Base-by-base conservation (phyloP, 1,140 invertebrate species). In the Zaprionus nigranus region DNA sequence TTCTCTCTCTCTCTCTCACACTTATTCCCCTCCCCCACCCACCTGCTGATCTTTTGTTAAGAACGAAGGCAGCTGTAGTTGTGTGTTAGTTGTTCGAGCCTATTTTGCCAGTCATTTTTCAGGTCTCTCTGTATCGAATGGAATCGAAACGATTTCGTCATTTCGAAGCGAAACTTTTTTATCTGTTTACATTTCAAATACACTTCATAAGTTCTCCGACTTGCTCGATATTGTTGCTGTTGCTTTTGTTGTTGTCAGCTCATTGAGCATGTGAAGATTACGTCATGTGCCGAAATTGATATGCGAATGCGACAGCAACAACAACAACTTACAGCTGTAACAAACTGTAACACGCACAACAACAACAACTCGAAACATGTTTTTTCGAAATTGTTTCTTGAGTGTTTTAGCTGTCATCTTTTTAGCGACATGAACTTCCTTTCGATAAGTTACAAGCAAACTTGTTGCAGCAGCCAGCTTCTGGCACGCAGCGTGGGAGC, bases 271-370 rank as follows among this genome's bases (percentile, higher is more conserved):
- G 84, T 90, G 84, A 90, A 90, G 85, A 81, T 88, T 88, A 84
- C 84, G 84, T 90, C 84, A 88, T 88, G 81, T 90, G 81, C 85
- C 81, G 81, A 88, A 88, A 88, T 88, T 88, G 84, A 88, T 88
- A 88, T 90, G 85, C 84, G 81, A 87, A 84, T 74, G 58, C 62
- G 67, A 60, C 62, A 72, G 51, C 68, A 75, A 66, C 53, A 73
- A 73, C 34, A 70, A 63, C 17, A 49, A 63, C 46, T 38, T 56
- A 68, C 63, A 74, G 74, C 59, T 78, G 75, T 70, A 85, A 86
- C 71, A 82, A 64, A 24, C 61, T 76, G 59, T 83, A 79, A 83
- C 81, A 83, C 75, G 72, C 81, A 68, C 46, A 63, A 64, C 30
- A 64, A 62, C 9, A 24, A 56, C 34, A 53, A 54, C 12, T 36